phyloP scores from a whole-genome alignment of 2,113 vertebrate species.

The Egretta garzetta region DNA sequence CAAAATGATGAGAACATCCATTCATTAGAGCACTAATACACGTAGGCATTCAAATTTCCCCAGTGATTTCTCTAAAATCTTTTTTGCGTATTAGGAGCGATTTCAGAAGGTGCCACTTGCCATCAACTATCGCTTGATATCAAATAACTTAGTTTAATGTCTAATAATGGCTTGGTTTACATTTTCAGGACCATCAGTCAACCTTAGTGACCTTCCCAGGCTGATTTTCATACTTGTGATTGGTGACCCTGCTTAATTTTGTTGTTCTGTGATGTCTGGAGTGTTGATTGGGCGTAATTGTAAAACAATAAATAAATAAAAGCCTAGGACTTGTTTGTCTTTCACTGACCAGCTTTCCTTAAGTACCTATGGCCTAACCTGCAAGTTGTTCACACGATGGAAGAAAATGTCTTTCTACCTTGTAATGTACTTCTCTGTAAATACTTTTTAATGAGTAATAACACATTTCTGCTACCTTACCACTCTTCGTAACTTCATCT shows the following conservation, averaged over 20 bases:
- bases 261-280: background rate
- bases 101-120: background rate
- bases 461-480: slow-evolving; percentile 19
- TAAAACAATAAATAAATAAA: background rate
- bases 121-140: background rate
- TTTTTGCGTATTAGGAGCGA: background rate
- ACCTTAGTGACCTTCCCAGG: background rate
- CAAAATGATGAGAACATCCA: background rate
- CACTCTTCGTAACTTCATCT: slow-evolving; percentile 30
- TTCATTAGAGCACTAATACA: background rate
- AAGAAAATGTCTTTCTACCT: background rate
- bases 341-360: background rate
- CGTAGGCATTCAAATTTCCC: background rate
- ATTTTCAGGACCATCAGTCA: background rate
- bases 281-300: background rate
- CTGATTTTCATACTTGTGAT: background rate
- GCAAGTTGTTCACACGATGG: background rate
- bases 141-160: background rate
- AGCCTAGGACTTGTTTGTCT: background rate
- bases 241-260: background rate
- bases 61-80: background rate
- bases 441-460: slow-evolving; percentile 46
- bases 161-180: background rate
- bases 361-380: background rate
- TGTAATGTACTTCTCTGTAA: background rate